A percentile compares a stretch with the other conserved stretches of the same genome.
Conservation (phyloP, 2,888 invertebrate species). For the Diloba caeruleocephala region DNA sequence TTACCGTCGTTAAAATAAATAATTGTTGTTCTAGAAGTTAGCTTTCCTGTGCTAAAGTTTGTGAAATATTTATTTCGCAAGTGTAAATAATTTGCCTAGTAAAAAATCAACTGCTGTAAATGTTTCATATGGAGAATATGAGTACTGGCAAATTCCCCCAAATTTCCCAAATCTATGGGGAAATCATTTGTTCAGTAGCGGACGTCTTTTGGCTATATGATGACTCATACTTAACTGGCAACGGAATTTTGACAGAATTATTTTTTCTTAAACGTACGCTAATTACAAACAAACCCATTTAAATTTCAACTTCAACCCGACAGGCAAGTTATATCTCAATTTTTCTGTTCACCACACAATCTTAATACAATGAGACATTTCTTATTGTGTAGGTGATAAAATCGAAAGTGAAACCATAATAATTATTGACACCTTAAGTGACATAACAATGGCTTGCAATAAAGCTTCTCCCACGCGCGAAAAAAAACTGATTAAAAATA, state of each 20-base stretch:
- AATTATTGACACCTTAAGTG: conserved; percentile 55
- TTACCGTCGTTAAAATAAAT: conserved; percentile 35
- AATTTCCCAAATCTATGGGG: too few species aligned
- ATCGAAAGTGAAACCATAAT: conserved; percentile 47
- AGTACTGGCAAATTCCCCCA: too few species aligned
- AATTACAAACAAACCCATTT: too few species aligned
- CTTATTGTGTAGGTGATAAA: conserved; percentile 26
- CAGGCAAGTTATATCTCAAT: conserved; percentile 2
- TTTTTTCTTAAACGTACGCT: not conserved
- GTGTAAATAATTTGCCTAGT: conserved; percentile 9
- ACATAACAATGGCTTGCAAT: conserved; percentile 52
- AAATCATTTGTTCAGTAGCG: too few species aligned
- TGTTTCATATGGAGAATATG: too few species aligned
- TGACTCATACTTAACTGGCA: too few species aligned
- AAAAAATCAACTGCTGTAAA: too few species aligned
- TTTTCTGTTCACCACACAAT: conserved; percentile 10
- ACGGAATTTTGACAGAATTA: not conserved
- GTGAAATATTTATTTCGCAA: conserved; percentile 31
- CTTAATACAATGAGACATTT: conserved; percentile 31
- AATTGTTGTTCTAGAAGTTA: conserved; percentile 25
- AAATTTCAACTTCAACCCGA: too few species aligned
- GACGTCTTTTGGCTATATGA: too few species aligned
- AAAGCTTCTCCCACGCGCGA: conserved; percentile 48
- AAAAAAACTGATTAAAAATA: conserved; percentile 56
- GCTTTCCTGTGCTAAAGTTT: conserved; percentile 30